Percentiles rank a stretch among this genome's conserved stretches.
These are phyloP conservation scores for Drosophila orena DNA, from an alignment of 1,140 invertebrate genomes.

Conservation along the genomic window DNA sequence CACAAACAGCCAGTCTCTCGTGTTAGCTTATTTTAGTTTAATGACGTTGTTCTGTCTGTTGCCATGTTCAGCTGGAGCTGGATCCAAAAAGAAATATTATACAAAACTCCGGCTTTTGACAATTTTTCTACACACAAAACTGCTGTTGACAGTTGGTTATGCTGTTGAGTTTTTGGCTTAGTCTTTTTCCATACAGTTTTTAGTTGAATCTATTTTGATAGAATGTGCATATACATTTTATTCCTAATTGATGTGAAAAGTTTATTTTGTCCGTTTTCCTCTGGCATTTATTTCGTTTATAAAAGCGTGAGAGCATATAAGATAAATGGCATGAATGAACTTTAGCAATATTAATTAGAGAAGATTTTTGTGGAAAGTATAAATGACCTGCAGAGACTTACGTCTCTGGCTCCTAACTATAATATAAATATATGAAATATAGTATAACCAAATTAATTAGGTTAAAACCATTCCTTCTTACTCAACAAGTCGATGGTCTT, in stretches of 20 bases:
- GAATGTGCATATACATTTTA: neutral
- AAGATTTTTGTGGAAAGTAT: too few species aligned
- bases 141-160: conserved; percentile 13
- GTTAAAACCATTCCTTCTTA: too few species aligned
- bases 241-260: conserved; percentile 1
- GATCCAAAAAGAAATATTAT: conserved; percentile 4
- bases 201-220: neutral
- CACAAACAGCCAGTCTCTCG: conserved; percentile 23
- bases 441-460: too few species aligned
- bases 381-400: too few species aligned
- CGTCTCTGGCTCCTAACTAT: too few species aligned
- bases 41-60: conserved; percentile 63
- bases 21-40: conserved; percentile 65
- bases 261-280: neutral
- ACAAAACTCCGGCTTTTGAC: neutral
- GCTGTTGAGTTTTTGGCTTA: conserved; percentile 22
- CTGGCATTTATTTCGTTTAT: neutral
- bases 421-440: too few species aligned
- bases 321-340: neutral
- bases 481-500: too few species aligned
- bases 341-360: neutral
- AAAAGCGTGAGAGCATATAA: neutral
- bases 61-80: conserved; percentile 31
- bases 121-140: conserved; percentile 17
- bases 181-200: conserved; percentile 1